A percentile compares a stretch with the other conserved stretches of the same genome.
phyloP scores from a whole-genome alignment of 2,888 invertebrate genomes.

The Platycheirus albimanus region DNA sequence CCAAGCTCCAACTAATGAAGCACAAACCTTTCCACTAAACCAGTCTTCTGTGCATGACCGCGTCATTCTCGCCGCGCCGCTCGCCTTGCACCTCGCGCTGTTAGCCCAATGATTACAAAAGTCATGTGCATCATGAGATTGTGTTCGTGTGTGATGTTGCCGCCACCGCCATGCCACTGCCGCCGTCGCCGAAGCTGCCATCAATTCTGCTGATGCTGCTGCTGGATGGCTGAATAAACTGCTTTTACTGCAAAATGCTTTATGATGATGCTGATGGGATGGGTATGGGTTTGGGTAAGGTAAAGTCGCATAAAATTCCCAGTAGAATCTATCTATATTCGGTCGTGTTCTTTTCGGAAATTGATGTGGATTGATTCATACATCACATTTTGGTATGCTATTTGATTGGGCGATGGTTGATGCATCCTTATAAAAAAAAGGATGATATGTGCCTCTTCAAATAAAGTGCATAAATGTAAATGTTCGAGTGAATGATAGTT shows the following conservation, averaged over 20 bases:
- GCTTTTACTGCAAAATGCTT: slow-evolving; percentile 39
- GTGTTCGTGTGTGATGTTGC: slow-evolving; percentile 59
- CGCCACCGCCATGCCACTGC: slow-evolving; percentile 69
- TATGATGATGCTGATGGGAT: slow-evolving; percentile 49
- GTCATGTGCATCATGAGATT: slow-evolving; percentile 53
- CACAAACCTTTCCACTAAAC: slow-evolving; percentile 51
- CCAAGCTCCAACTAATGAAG: slow-evolving; percentile 54
- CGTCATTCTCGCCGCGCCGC: slow-evolving; percentile 52
- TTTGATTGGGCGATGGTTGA: slow-evolving; percentile 64
- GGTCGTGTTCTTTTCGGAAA: slow-evolving; percentile 66
- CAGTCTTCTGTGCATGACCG: slow-evolving; percentile 27
- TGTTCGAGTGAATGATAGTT: slow-evolving; percentile 54
- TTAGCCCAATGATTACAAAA: slow-evolving; percentile 62
- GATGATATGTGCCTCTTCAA: neutral
- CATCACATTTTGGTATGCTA: slow-evolving; percentile 63
- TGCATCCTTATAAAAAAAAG: neutral
- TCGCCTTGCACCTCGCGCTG: too few species aligned
- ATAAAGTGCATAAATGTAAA: slow-evolving; percentile 17
- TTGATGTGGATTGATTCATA: slow-evolving; percentile 73
- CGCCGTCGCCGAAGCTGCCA: slow-evolving; percentile 17
- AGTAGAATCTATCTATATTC: slow-evolving; percentile 64
- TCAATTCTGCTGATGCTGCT: slow-evolving; percentile 36
- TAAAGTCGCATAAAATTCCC: slow-evolving; percentile 69
- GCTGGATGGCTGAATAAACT: slow-evolving; percentile 37
- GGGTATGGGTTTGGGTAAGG: too few species aligned